Evolutionary conservation across 2,888 invertebrate species (phyloP), one percentile per base, ranked within the genome.

Genomic region (Machimus atricapillus): DNA sequence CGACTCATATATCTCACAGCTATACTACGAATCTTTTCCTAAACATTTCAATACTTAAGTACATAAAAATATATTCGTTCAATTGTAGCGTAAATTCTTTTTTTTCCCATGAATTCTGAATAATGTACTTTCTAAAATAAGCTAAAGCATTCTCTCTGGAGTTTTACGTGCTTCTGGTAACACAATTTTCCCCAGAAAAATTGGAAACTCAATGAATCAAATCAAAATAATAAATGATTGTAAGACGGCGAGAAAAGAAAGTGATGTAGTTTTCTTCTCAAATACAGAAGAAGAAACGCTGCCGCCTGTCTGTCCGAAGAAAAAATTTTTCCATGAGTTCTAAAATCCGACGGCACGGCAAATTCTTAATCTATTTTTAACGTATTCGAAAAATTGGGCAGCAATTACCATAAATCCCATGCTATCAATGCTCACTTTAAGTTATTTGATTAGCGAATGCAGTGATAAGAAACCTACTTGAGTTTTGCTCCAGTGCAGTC

Each of bases 151-250:
- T 31, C 31, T 3, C 31, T 31, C 31, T 31, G 31, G 31, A 31
- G 31, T 31, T 2, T 3, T 31, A 31, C 43, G 43, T 43, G 43
- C 43, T 46, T 46, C 14, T 14, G 43, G 43, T 46, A 19, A 79
- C 52, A 79, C 19, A 23, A 79, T 79, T 46, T 14, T 43, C 0
- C 23, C 78, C 78, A 79, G 43, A 27, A 46, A 23, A 23, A 40
- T 46, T 6, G 43, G 14, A 19, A 43, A 14, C 19, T 78, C 27
- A 78, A 78, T 78, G 23, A 78, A 78, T 78, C 78, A 78, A 78
- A 79, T 79, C 14, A 52, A 79, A 79, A 79, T 79, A 79, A 79
- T 79, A 79, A 79, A 79, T 79, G 31, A 46, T 19, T 79, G 23
- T 19, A 43, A 8, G 52, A 79, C 46, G 23, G 12, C n/a, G n/a